Conservation (phyloP, 2,888 invertebrate genomes). For the Minunthozetes semirufus region DNA sequence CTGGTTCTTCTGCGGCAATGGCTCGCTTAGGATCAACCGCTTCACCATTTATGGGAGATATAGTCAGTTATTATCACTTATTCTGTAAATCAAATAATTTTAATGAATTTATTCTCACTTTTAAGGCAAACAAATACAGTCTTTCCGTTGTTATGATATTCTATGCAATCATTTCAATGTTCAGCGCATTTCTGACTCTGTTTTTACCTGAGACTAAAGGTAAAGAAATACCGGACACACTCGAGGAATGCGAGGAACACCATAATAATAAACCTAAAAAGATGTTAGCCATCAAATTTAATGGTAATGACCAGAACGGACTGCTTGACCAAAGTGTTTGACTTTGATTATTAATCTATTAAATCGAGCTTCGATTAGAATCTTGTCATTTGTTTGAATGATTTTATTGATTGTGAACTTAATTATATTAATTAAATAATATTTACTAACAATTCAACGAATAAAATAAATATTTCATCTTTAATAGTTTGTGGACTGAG, state of each 20-base stretch:
- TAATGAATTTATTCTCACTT: background rate
- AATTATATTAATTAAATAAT: too few species aligned
- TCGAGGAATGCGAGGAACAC: conserved; percentile 30
- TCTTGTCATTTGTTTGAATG: background rate
- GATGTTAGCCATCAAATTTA: background rate
- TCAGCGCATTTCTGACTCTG: conserved; percentile 25
- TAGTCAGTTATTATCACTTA: conserved; percentile 14
- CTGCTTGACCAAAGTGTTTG: background rate
- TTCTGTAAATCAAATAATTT: background rate
- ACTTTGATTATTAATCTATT: background rate
- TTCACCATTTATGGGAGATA: conserved; percentile 36
- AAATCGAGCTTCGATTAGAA: background rate
- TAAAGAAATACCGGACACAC: conserved; percentile 35
- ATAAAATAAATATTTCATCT: too few species aligned
- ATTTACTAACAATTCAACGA: too few species aligned
- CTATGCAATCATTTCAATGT: conserved; percentile 22
- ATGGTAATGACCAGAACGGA: background rate
- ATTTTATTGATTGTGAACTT: too few species aligned
- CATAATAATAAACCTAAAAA: background rate
- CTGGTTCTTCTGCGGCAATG: conserved; percentile 22
- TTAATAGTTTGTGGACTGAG: too few species aligned
- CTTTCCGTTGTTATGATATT: conserved; percentile 28
- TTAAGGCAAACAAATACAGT: conserved; percentile 6
- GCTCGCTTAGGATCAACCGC: conserved; percentile 36
- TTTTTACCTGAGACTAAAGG: conserved; percentile 37